These are phyloP conservation scores for Pheosia gnoma DNA, from an alignment of 2,888 invertebrate genomes.

Conservation along the genomic window DNA sequence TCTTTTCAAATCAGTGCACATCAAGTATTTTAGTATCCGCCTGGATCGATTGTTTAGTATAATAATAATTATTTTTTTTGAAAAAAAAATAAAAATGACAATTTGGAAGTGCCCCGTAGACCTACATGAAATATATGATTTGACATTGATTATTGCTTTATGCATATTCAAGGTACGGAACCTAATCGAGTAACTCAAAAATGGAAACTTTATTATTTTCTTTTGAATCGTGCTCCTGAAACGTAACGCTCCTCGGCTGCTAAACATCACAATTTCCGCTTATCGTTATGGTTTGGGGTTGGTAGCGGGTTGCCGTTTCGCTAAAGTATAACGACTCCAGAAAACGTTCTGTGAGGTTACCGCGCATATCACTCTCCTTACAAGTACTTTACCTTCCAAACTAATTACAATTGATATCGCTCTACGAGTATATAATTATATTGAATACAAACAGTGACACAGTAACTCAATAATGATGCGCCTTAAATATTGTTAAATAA, in stretches of 20 bases:
- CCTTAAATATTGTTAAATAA: not conserved
- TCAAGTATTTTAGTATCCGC: too few species aligned
- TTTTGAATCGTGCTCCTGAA: constrained; percentile 47
- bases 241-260: constrained; percentile 36
- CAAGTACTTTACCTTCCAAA: constrained; percentile 35
- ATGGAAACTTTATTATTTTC: constrained; percentile 45
- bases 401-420: constrained; percentile 6
- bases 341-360: constrained; percentile 48
- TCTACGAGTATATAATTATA: too few species aligned
- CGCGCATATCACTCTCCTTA: constrained; percentile 42
- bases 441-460: not conserved
- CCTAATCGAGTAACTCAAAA: not conserved
- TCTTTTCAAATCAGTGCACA: too few species aligned
- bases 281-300: constrained; percentile 46
- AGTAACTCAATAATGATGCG: not conserved
- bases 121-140: too few species aligned
- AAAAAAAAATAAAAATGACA: too few species aligned
- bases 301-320: constrained; percentile 43
- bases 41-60: too few species aligned
- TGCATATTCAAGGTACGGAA: not conserved
- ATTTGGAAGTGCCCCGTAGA: too few species aligned
- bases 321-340: constrained; percentile 52
- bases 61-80: too few species aligned
- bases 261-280: constrained; percentile 43
- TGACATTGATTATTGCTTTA: too few species aligned